phyloP scores from a whole-genome alignment of 1,140 invertebrate genomes.

The Agraylea sexmaculata region DNA sequence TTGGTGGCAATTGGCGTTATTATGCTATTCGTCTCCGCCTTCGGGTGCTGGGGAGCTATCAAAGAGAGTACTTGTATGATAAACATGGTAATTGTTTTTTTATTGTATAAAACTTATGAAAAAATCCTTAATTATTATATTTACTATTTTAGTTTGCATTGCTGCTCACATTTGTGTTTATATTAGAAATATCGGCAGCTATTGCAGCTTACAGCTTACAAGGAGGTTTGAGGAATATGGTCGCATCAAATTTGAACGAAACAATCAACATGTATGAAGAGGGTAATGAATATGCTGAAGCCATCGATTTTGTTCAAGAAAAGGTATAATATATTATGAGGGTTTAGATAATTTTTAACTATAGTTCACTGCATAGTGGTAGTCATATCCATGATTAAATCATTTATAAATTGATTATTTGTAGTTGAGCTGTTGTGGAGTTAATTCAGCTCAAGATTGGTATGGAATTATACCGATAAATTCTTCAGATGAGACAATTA shows the following conservation, averaged over 20 bases:
- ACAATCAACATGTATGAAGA: constrained; percentile 44
- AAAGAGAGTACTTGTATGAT: constrained; percentile 75
- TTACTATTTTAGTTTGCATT: constrained; percentile 60
- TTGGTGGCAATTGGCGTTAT: constrained; percentile 65
- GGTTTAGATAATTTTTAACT: neutral
- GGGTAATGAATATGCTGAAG: constrained; percentile 35
- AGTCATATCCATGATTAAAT: constrained; percentile 6
- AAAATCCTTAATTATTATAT: constrained; percentile 4
- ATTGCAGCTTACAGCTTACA: constrained; percentile 66
- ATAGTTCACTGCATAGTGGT: too few relatives aligned
- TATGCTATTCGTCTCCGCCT: constrained; percentile 64
- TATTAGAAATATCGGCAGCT: constrained; percentile 70
- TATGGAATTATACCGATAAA: constrained; percentile 24
- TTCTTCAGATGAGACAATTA: constrained; percentile 28
- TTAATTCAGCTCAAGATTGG: constrained; percentile 54
- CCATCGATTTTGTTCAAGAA: constrained; percentile 54
- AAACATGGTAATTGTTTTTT: constrained; percentile 49
- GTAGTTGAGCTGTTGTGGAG: constrained; percentile 67
- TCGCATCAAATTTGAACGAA: constrained; percentile 44
- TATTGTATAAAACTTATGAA: constrained; percentile 29
- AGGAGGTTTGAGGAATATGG: constrained; percentile 42
- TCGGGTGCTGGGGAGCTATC: constrained; percentile 72
- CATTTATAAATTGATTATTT: constrained; percentile 18
- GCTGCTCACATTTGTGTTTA: constrained; percentile 60
- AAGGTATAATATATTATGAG: constrained; percentile 37